Evolutionary conservation across 2,113 vertebrate genomes (phyloP).

Genomic region (Paracanthobrama guichenoti): DNA sequence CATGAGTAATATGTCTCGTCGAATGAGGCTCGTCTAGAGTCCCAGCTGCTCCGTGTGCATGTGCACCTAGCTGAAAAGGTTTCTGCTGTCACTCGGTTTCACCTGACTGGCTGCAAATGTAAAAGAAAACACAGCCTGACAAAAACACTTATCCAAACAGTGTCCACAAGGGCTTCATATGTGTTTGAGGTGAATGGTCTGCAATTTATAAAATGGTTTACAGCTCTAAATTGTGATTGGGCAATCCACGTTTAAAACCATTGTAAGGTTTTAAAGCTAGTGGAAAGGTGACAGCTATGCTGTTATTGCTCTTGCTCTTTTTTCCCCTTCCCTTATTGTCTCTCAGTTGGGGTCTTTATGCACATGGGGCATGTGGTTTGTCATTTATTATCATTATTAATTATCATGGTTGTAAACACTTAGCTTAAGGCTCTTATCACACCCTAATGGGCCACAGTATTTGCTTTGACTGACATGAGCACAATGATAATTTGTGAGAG

Average conservation of each 20-base stretch:
- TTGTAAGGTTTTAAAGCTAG: neutral
- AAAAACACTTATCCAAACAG: neutral
- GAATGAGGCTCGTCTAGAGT: slow-evolving; percentile 8
- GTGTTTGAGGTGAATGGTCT: neutral
- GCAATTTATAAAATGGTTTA: neutral
- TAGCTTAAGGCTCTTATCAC: slow-evolving; percentile 24
- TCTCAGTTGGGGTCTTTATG: slow-evolving; percentile 30
- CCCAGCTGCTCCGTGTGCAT: slow-evolving; percentile 20
- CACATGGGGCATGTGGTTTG: slow-evolving; percentile 13
- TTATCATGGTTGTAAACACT: slow-evolving; percentile 43
- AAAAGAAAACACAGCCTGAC: neutral
- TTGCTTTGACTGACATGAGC: slow-evolving; percentile 27
- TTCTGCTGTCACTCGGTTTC: slow-evolving; percentile 31
- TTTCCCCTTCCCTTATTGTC: neutral
- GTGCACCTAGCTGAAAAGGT: slow-evolving; percentile 11
- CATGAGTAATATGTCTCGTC: slow-evolving; percentile 21
- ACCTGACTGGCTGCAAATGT: slow-evolving; percentile 33
- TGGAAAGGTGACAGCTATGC: neutral
- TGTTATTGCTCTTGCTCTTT: neutral
- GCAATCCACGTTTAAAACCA: neutral
- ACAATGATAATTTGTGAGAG: neutral
- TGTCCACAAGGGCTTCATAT: slow-evolving; percentile 2
- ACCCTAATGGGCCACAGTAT: neutral
- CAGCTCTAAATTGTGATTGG: neutral
- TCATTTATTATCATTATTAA: slow-evolving; percentile 38